Evolutionary conservation across 2,113 vertebrate species (phyloP).

Genomic region (Pyrgilauda ruficollis): DNA sequence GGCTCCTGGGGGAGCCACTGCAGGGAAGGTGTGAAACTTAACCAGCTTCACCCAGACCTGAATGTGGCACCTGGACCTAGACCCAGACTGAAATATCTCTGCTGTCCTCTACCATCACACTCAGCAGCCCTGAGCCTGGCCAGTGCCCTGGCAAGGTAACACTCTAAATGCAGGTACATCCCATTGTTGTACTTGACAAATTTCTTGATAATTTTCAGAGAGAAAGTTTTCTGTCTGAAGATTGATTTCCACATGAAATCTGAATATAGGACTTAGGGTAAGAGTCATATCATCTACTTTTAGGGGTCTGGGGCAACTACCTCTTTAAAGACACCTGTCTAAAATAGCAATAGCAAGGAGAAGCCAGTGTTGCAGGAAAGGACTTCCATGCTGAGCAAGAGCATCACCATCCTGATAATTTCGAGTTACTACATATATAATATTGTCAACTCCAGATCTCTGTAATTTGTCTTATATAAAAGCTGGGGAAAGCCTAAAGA

Average conservation of each 20-base stretch:
- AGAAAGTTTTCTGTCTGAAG: neutral
- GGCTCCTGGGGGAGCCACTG: rapidly evolving
- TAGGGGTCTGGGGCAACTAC: neutral
- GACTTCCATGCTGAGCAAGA: neutral
- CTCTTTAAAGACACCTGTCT: neutral
- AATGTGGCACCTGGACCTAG: neutral
- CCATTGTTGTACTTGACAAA: rapidly evolving
- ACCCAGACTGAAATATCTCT: neutral
- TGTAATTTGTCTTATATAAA: neutral
- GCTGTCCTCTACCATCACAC: neutral
- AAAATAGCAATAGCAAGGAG: neutral
- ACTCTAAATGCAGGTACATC: neutral
- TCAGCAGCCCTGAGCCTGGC: neutral
- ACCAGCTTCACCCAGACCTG: neutral
- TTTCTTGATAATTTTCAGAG: neutral
- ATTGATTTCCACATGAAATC: neutral
- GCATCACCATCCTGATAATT: neutral
- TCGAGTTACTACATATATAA: neutral
- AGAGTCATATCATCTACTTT: neutral
- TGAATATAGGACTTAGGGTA: neutral
- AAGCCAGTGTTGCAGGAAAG: neutral
- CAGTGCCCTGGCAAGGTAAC: neutral
- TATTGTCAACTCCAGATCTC: neutral
- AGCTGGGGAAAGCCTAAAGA: neutral
- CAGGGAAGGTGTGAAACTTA: neutral